Evolutionary conservation across 2,113 vertebrate genomes (phyloP), one percentile per base, ranked within the genome.

Genomic region (Alligator mississippiensis): DNA sequence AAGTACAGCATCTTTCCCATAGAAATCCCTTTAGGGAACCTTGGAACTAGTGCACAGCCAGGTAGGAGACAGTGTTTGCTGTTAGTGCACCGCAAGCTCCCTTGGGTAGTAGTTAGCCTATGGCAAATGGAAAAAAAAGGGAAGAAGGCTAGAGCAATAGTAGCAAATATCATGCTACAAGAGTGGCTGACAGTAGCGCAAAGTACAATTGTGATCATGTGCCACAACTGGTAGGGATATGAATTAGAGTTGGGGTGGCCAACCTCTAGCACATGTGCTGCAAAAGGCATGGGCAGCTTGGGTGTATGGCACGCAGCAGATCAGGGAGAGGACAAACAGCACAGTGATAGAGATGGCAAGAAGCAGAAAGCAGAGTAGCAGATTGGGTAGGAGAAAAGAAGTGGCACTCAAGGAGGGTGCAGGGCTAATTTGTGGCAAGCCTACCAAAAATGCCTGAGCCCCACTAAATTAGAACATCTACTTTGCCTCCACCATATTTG

Each of bases 181-280:
- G 34, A 74, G 55, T 1, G 64, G 17, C 4, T 4, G 14, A 68
- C 34, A 30, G 0, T 19, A n/a, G 55, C 19, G 47, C 28, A 62
- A 92, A 30, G 0, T 87, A 57, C 28, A 1, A 0, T 6, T 1
- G 1, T 2, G 28, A 21, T 28, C 25, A 63, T 3, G 1, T 1
- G 2, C 0, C 2, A 2, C 0, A 1, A 74, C 1, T 1, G 4
- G 1, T 55, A 22, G 12, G 59, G 11, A 83, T 5, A 25, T 9
- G 18, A 54, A 47, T 14, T 84, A 83, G 76, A 62, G 66, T 47
- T 47, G 47, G 47, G 47, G 47, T 47, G 47, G 47, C 7, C 47
- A 47, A 47, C 47, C 47, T 47, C 47, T 47, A 47, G 47, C 8
- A 47, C 47, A 47, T 47, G 47, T 47, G 47, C 47, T 8, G 9